Conservation (phyloP, 1,140 invertebrate species). For the Semibalanus balanoides region DNA sequence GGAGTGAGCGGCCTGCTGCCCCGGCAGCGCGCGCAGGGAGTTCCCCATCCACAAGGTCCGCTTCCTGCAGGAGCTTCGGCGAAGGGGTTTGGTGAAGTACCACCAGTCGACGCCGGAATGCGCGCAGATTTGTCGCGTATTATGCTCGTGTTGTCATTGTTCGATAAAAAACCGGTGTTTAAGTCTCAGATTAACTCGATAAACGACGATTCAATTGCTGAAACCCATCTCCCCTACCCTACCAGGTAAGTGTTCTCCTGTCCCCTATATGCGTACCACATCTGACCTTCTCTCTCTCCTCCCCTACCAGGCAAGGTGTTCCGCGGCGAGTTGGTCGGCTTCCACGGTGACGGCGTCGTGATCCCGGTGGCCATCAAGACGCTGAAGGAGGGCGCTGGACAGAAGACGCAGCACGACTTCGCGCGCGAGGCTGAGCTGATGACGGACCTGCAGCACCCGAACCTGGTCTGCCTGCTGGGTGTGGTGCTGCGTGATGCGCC, state of each 20-base stretch:
- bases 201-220: no score
- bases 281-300: no score
- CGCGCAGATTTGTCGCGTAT: no score
- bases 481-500: constrained; percentile 82
- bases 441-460: constrained; percentile 83
- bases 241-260: no score
- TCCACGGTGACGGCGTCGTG: constrained; percentile 27
- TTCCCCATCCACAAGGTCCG: constrained; percentile 60
- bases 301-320: constrained; percentile 79
- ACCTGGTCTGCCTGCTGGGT: constrained; percentile 87
- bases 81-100: constrained; percentile 74
- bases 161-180: no score
- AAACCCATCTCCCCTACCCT: no score
- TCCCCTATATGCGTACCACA: no score
- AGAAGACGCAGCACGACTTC: constrained; percentile 83
- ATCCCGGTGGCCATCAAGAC: constrained; percentile 86
- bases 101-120: no score
- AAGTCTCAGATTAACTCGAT: no score
- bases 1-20: constrained; percentile 59
- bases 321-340: constrained; percentile 70
- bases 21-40: constrained; percentile 31
- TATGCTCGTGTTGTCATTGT: no score
- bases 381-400: constrained; percentile 77
- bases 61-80: constrained; percentile 84
- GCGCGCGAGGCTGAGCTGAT: constrained; percentile 75